Evolutionary conservation across 2,113 vertebrate species (phyloP).

Genomic region (Melanerpes formicivorus): DNA sequence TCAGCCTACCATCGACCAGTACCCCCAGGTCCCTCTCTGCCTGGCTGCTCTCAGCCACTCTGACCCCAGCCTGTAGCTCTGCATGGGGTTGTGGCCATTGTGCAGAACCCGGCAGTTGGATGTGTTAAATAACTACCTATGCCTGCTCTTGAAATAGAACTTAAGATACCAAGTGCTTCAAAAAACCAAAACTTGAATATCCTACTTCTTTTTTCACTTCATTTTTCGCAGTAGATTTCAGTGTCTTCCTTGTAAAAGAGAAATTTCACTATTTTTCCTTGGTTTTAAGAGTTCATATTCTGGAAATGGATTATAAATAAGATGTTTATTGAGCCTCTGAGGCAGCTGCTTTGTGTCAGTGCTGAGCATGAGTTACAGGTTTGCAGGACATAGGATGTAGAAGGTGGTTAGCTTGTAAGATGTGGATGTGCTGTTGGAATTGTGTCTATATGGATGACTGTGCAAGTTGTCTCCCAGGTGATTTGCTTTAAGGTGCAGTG

Average conservation of each 20-base stretch:
- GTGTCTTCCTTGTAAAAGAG: neutral
- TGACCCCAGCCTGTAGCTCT: too few relatives aligned
- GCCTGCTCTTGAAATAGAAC: neutral
- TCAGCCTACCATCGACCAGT: too few relatives aligned
- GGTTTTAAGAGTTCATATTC: neutral
- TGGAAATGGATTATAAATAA: neutral
- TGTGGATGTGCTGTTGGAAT: accelerated
- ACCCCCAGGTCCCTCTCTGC: too few relatives aligned
- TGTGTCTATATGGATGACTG: neutral
- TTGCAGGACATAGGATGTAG: neutral
- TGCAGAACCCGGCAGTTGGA: too few relatives aligned
- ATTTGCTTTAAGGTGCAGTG: neutral
- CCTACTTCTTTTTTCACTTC: neutral
- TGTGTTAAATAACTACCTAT: neutral
- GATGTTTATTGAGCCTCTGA: neutral
- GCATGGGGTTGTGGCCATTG: too few relatives aligned
- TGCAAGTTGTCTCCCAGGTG: neutral
- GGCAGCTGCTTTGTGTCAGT: neutral
- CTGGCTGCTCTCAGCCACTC: too few relatives aligned
- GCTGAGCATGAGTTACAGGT: neutral
- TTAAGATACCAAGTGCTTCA: neutral
- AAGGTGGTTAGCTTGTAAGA: neutral
- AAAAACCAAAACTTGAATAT: neutral
- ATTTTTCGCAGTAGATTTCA: neutral
- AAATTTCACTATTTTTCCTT: neutral